Evolutionary conservation across 2,113 vertebrate species (phyloP).

Genomic region (Danionella cerebrum): DNA sequence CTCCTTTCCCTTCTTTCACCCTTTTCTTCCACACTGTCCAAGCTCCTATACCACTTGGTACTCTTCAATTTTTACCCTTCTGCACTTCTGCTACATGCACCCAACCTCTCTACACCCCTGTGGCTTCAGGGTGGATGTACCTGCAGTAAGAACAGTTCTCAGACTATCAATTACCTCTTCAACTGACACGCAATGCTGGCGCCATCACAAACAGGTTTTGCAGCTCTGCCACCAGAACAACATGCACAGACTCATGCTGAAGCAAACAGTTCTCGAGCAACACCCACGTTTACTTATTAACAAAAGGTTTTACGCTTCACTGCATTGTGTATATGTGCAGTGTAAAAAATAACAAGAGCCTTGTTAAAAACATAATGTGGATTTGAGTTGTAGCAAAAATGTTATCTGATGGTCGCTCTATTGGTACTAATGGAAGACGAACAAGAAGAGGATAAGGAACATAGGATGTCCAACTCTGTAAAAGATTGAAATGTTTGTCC

Average conservation of each 20-base stretch:
- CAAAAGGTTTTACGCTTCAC: neutral
- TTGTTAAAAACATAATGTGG: too few relatives aligned
- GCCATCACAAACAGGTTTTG: slow-evolving; percentile 34
- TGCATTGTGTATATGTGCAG: too few relatives aligned
- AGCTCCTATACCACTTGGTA: neutral
- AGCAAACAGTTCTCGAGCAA: neutral
- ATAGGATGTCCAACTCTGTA: too few relatives aligned
- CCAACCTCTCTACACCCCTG: neutral
- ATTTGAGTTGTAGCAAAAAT: too few relatives aligned
- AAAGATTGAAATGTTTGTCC: too few relatives aligned
- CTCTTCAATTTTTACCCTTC: neutral
- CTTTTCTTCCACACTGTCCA: slow-evolving; percentile 16
- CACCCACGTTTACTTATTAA: neutral
- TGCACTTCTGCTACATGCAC: neutral
- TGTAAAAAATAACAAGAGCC: too few relatives aligned
- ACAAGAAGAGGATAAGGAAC: too few relatives aligned
- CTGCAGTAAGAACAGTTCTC: slow-evolving; percentile 64
- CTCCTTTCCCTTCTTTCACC: slow-evolving; percentile 44
- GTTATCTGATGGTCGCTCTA: too few relatives aligned
- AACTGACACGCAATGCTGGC: slow-evolving; percentile 49
- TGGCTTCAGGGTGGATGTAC: slow-evolving; percentile 58
- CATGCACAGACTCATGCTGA: slow-evolving; percentile 17
- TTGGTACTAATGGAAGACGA: too few relatives aligned
- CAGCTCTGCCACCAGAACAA: slow-evolving; percentile 46
- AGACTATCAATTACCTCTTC: slow-evolving; percentile 67